phyloP scores from a whole-genome alignment of 2,888 invertebrate species.

The Eupsilia transversa region DNA sequence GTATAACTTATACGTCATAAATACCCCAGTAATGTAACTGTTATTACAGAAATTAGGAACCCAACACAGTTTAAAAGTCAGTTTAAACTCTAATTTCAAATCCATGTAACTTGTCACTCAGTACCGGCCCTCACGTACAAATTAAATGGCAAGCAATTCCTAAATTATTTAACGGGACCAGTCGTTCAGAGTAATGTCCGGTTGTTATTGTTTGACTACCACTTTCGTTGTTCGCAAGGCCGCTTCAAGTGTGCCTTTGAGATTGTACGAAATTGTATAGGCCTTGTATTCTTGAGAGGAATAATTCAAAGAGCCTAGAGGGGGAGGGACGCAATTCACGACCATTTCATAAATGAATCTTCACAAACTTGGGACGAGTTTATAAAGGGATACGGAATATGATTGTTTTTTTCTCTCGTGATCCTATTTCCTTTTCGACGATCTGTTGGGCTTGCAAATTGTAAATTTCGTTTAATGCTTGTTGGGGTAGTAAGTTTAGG shows the following conservation, averaged over 20 bases:
- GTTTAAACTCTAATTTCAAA: background rate
- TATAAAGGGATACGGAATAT: constrained; percentile 67
- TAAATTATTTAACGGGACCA: constrained; percentile 75
- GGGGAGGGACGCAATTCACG: constrained; percentile 56
- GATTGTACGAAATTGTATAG: constrained; percentile 61
- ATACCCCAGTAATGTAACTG: background rate
- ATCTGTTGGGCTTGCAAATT: constrained; percentile 64
- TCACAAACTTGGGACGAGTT: constrained; percentile 64
- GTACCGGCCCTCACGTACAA: constrained; percentile 41
- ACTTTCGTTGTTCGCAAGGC: constrained; percentile 63
- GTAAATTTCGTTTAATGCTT: constrained; percentile 67
- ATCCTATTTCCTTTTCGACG: constrained; percentile 62
- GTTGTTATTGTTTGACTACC: constrained; percentile 72
- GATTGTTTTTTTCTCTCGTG: constrained; percentile 60
- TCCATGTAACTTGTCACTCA: constrained; percentile 32
- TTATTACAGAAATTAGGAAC: background rate
- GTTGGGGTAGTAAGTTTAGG: constrained; percentile 55
- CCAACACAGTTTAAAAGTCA: background rate
- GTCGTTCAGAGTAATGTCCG: constrained; percentile 73
- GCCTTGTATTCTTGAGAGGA: constrained; percentile 61
- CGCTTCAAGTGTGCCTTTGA: constrained; percentile 60
- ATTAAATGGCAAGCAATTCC: constrained; percentile 67
- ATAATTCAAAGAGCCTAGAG: constrained; percentile 58
- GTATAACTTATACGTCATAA: too few species aligned
- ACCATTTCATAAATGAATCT: constrained; percentile 66